phyloP scores from a whole-genome alignment of 2,888 invertebrate genomes.

The Scaptomyza parva region DNA sequence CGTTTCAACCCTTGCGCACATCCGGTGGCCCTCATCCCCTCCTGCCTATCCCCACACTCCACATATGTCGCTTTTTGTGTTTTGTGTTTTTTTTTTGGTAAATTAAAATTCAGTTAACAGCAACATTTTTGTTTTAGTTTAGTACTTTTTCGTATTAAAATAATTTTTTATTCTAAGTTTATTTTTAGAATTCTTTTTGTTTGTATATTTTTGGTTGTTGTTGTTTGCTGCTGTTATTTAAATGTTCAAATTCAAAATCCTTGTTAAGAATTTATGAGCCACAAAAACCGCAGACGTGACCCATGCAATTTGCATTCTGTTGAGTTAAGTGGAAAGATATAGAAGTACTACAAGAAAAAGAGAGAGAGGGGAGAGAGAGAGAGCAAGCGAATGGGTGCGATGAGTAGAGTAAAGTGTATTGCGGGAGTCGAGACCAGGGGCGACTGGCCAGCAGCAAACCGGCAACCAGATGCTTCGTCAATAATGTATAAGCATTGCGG shows the following conservation, averaged over 20 bases:
- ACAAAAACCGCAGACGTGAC: constrained; percentile 70
- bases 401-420: constrained; percentile 16
- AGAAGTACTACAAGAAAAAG: not conserved
- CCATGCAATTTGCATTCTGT: constrained; percentile 70
- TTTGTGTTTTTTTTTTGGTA: constrained; percentile 54
- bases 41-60: constrained; percentile 18
- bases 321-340: constrained; percentile 20
- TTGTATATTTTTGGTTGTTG: constrained; percentile 15
- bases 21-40: constrained; percentile 33
- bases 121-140: constrained; percentile 54
- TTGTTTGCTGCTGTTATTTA: constrained; percentile 44
- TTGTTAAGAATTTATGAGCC: constrained; percentile 72
- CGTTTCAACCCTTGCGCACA: constrained; percentile 51
- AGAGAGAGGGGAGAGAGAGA: not conserved
- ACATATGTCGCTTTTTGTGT: constrained; percentile 38
- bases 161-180: constrained; percentile 25
- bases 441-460: not conserved
- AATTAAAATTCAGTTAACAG: constrained; percentile 76
- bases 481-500: constrained; percentile 73
- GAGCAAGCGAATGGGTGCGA: not conserved
- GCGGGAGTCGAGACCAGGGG: too few species aligned
- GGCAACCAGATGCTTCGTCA: constrained; percentile 51
- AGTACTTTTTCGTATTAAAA: constrained; percentile 63
- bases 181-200: not conserved
- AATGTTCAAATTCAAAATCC: constrained; percentile 56